Evolutionary conservation across 1,140 invertebrate genomes (phyloP).

Genomic region (Trichomalopsis sarcophagae): DNA sequence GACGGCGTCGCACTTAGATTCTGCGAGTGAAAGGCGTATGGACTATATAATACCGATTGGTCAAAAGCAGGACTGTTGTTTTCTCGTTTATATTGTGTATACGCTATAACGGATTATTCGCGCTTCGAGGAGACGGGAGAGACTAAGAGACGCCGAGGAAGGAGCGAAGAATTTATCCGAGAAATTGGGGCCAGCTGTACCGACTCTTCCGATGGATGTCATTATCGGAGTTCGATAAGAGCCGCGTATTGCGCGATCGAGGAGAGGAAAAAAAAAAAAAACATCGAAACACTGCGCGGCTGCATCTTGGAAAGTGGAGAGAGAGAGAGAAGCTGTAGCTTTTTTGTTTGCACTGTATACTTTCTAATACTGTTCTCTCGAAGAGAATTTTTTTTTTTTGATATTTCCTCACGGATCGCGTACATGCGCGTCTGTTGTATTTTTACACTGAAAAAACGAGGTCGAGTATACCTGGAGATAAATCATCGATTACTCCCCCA

Average conservation of each 20-base stretch:
- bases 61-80: not conserved
- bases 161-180: not conserved
- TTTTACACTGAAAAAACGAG: not conserved
- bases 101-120: not conserved
- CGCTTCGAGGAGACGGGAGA: not conserved
- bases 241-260: not conserved
- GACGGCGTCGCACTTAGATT: not conserved
- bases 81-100: not conserved
- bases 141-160: not conserved
- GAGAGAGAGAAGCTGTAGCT: not conserved
- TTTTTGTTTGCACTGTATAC: not conserved
- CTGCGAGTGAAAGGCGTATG: slow-evolving; percentile 38
- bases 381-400: too few species aligned
- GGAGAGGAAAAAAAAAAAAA: not conserved
- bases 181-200: not conserved
- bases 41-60: slow-evolving; percentile 6
- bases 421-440: too few species aligned
- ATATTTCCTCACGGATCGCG: too few species aligned
- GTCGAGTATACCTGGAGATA: not conserved
- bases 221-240: slow-evolving; percentile 1
- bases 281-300: not conserved
- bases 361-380: not conserved
- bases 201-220: not conserved
- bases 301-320: not conserved
- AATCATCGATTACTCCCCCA: too few species aligned